Base-by-base conservation (phyloP, 2,797 vertebrate species). In the Pangasius macronema region DNA sequence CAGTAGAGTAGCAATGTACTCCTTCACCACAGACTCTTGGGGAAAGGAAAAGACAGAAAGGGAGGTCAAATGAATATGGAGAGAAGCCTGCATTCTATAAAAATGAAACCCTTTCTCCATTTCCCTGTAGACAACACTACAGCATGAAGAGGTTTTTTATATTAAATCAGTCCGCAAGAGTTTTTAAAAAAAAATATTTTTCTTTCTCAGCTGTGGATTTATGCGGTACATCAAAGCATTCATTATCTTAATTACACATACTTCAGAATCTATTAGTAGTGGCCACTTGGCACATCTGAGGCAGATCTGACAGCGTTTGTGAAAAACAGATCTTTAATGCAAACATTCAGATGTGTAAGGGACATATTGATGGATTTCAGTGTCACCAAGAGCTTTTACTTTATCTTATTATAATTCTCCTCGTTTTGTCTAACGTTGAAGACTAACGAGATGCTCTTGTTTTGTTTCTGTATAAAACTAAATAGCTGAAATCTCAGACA, bases 181-280 rank as follows among this genome's bases (percentile, higher is more conserved):
- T 84, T 85, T 51, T 20, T 55, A 1, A 16, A 53, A 53, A 51
- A 51, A 51, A 13, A 51, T 55, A 5, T 24, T 30, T 20, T 89
- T 85, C 30, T 88, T 53, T 24, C 49, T 85, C 88, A 61, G 89
- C 87, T 89, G 89, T 89, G 73, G 87, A 89, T 95, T 92, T 92
- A 92, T 89, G 90, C 86, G 76, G 86, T 89, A 94, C 93, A 94
- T 95, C 93, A 94, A 94, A 94, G 94, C 93, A 91, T 93, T 94
- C 93, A 95, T 95, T 94, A 94, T 94, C 92, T 93, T 95, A 95
- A 95, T 95, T 95, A 94, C 92, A 88, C 87, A 86, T 90, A 92
- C 92, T 88, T 89, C 82, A 88, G 53, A 89, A 93, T 94, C 92
- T 91, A 90, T 89, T 89, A 93, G 89, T 90, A 89, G 85, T 65